Base-by-base conservation (phyloP, 2,888 invertebrate species). In the Phasia obesa region DNA sequence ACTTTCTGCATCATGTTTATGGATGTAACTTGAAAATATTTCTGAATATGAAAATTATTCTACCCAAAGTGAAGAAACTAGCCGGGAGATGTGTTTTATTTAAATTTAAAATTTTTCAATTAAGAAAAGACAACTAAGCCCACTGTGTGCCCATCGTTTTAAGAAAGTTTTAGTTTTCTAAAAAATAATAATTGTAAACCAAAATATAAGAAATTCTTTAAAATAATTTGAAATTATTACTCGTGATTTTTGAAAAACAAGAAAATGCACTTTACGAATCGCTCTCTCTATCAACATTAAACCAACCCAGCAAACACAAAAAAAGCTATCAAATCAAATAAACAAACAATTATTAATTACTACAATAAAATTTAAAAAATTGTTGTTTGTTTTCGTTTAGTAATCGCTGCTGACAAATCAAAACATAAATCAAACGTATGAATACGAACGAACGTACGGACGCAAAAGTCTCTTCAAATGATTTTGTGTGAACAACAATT, bases 181-280 rank as follows among this genome's bases (percentile, higher is more conserved):
- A n/a, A n/a, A n/a, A n/a, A n/a, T n/a, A n/a, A n/a, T n/a, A n/a
- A n/a, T n/a, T n/a, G n/a, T n/a, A n/a, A n/a, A n/a, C n/a, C n/a
- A n/a, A n/a, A n/a, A n/a, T n/a, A n/a, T n/a, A n/a, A n/a, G n/a
- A n/a, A n/a, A n/a, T n/a, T n/a, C n/a, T n/a, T 35, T 1, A 35
- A 35, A 35, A 35, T 35, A 35, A 35, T 35, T 35, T 35, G 1
- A 11, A 77, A 73, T 73, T 81, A 81, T 77, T 62, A 42, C 67
- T 47, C 15, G 23, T 25, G 73, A 62, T 69, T 59, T 76, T 47
- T 23, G 55, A 65, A 74, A 42, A 82, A 82, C 82, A 82, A 65
- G 82, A 59, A 82, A 82, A 82, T 74, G 78, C 82, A 82, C 82
- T 82, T 82, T 78, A 65, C 74, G 65, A 31, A 55, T 31, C 51